phyloP scores from a whole-genome alignment of 2,113 vertebrate species.

The Rhinopomastus cyanomelas region DNA sequence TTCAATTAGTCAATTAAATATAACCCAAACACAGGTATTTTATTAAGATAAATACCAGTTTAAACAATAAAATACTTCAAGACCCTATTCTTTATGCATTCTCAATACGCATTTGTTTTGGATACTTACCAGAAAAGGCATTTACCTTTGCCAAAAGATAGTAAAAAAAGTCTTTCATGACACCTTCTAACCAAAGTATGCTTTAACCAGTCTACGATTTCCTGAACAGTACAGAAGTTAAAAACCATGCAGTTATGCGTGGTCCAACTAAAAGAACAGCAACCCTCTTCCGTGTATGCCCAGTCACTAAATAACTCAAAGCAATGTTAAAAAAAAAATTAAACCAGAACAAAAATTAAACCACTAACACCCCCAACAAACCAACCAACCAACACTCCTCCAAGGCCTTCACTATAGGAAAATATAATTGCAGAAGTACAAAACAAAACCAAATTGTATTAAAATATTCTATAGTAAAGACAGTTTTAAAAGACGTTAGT shows the following conservation, averaged over 20 bases:
- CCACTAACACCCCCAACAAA: neutral
- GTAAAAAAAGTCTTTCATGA: neutral
- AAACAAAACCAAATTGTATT: neutral
- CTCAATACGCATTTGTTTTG: neutral
- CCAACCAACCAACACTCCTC: neutral
- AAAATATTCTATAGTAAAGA: neutral
- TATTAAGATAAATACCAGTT: neutral
- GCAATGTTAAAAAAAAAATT: neutral
- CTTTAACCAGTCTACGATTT: conserved; percentile 4
- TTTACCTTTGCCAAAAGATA: conserved; percentile 18
- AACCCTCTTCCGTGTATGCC: neutral
- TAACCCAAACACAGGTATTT: neutral
- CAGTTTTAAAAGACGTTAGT: neutral
- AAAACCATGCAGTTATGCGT: neutral
- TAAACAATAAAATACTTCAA: neutral
- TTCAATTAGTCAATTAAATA: neutral
- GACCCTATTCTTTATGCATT: neutral
- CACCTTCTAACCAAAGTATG: conserved; percentile 3
- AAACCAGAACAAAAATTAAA: neutral
- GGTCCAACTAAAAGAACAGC: neutral
- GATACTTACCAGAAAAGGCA: conserved; percentile 50
- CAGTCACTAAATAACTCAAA: neutral
- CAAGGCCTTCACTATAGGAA: neutral
- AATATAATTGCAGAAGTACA: neutral
- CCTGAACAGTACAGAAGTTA: neutral